These are phyloP conservation scores for Sebastes iracundus DNA, from an alignment of 2,797 vertebrate genomes.

Conservation along the genomic window DNA sequence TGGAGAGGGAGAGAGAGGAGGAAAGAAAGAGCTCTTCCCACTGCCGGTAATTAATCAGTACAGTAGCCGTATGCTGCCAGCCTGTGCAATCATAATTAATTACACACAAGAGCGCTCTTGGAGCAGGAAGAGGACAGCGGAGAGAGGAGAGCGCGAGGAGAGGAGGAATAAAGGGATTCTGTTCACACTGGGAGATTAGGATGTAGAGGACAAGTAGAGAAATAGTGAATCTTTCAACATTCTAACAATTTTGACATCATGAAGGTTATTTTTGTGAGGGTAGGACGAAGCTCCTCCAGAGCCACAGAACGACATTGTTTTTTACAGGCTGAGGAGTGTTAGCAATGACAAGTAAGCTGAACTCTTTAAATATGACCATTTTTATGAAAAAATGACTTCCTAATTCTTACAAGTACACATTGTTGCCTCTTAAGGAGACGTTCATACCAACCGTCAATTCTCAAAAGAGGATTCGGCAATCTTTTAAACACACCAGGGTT, in stretches of 20 bases:
- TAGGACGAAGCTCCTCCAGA: not conserved
- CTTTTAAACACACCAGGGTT: not conserved
- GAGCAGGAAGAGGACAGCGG: slow-evolving; percentile 43
- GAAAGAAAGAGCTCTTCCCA: slow-evolving; percentile 51
- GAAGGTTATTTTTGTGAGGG: not conserved
- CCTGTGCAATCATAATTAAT: slow-evolving; percentile 82
- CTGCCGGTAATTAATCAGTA: slow-evolving; percentile 76
- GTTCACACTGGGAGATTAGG: slow-evolving; percentile 31
- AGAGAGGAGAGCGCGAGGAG: slow-evolving; percentile 15
- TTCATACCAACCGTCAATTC: not conserved
- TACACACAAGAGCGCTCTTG: slow-evolving; percentile 74
- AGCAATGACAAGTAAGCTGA: not conserved
- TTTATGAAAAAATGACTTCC: not conserved
- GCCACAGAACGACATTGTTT: not conserved
- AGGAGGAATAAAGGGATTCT: slow-evolving; percentile 30
- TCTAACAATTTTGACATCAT: not conserved
- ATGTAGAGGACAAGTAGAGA: slow-evolving; percentile 9
- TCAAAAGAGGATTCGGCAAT: not conserved
- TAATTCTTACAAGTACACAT: not conserved
- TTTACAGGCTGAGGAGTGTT: not conserved
- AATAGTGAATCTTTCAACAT: not conserved
- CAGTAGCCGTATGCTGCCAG: slow-evolving; percentile 73
- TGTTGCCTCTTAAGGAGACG: not conserved
- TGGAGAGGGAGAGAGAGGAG: not conserved
- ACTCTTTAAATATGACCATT: not conserved